These are phyloP conservation scores for Jordanella pulchra DNA, from an alignment of 2,797 vertebrate species.

Conservation along the genomic window DNA sequence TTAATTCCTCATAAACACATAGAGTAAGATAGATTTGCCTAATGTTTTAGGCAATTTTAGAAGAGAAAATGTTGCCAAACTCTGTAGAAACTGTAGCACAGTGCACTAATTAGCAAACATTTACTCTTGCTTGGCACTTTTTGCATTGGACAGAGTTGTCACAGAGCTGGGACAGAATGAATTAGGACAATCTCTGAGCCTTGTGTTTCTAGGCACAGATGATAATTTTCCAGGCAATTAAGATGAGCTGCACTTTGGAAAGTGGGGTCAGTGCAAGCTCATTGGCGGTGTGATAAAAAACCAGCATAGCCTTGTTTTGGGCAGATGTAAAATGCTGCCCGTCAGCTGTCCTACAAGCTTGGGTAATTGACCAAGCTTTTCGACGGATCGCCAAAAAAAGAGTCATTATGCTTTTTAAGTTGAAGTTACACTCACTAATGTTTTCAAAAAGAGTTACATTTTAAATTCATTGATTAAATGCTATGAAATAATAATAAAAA, in stretches of 20 bases:
- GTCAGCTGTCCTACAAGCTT: conserved; percentile 74
- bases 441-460: conserved; percentile 30
- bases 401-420: conserved; percentile 60
- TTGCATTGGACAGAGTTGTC: conserved; percentile 54
- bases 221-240: conserved; percentile 78
- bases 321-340: conserved; percentile 61
- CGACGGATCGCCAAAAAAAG: conserved; percentile 64
- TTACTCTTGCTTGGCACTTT: conserved; percentile 67
- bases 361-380: conserved; percentile 69
- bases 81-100: conserved; percentile 49
- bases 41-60: conserved; percentile 53
- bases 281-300: conserved; percentile 57
- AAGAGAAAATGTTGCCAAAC: conserved; percentile 56
- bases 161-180: conserved; percentile 50
- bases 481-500: neutral
- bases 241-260: conserved; percentile 55
- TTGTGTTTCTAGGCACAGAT: conserved; percentile 63
- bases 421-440: conserved; percentile 42
- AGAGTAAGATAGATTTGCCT: conserved; percentile 43
- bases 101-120: conserved; percentile 68
- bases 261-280: conserved; percentile 67
- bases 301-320: conserved; percentile 51
- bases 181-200: conserved; percentile 61
- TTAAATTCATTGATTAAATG: conserved; percentile 11
- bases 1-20: conserved; percentile 12